Evolutionary conservation across 2,888 invertebrate genomes (phyloP).

Genomic region (Dysmachus trigonus): DNA sequence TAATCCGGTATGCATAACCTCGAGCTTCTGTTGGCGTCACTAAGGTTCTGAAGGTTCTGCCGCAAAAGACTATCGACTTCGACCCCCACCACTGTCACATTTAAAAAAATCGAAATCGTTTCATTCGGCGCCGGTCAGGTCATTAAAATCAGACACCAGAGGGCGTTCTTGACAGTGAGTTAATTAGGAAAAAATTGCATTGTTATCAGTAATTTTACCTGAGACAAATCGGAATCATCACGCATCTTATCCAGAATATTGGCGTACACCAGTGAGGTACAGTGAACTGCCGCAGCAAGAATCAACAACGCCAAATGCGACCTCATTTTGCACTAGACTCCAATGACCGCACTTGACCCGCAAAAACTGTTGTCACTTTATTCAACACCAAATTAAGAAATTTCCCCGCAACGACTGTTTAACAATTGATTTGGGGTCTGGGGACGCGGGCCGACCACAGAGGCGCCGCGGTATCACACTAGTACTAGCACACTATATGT

Average conservation of each 20-base stretch:
- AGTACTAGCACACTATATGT: conserved; percentile 6
- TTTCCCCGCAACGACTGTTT: neutral
- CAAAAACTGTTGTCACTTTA: neutral
- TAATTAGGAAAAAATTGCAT: neutral
- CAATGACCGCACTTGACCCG: conserved; percentile 33
- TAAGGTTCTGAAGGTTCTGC: neutral
- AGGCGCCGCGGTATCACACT: neutral
- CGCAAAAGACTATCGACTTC: neutral
- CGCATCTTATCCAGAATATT: conserved; percentile 72
- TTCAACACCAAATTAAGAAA: conserved; percentile 9
- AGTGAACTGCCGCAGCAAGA: conserved; percentile 46
- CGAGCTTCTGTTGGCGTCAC: neutral
- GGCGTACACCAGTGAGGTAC: conserved; percentile 57
- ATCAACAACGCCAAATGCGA: conserved; percentile 48
- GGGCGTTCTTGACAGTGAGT: neutral
- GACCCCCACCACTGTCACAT: neutral
- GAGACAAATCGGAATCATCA: conserved; percentile 73
- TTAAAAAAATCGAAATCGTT: neutral
- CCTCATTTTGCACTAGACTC: conserved; percentile 19
- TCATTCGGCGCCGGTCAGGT: neutral
- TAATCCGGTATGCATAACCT: neutral
- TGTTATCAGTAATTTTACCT: conserved; percentile 66
- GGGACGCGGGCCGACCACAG: neutral
- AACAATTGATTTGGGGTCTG: neutral
- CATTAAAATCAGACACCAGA: neutral